phyloP scores from a whole-genome alignment of 2,113 vertebrate genomes.

The Prinia subflava region DNA sequence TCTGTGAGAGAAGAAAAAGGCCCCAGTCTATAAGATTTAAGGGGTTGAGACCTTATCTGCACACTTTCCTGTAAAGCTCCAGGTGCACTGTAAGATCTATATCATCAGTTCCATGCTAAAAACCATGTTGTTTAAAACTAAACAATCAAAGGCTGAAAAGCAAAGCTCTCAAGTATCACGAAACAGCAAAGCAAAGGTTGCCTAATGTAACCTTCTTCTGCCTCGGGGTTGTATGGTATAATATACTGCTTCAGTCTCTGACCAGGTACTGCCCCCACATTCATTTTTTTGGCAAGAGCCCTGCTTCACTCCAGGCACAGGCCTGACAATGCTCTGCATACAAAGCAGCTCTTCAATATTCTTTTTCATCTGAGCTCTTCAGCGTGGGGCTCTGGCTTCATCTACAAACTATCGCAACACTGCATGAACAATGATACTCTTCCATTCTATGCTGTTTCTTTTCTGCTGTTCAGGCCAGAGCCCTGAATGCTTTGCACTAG shows the following conservation, averaged over 20 bases:
- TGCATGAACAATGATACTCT: not conserved
- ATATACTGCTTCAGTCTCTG: not conserved
- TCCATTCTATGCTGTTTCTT: not conserved
- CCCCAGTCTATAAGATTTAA: not conserved
- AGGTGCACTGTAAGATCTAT: constrained; percentile 40
- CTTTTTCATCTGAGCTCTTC: constrained; percentile 35
- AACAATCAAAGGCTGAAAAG: constrained; percentile 43
- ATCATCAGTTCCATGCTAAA: constrained; percentile 30
- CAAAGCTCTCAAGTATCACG: not conserved
- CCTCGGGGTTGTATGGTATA: not conserved
- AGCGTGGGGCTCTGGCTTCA: not conserved
- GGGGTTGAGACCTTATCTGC: constrained; percentile 34
- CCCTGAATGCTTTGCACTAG: not conserved
- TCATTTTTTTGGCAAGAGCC: constrained; percentile 25
- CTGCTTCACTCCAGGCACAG: constrained; percentile 12
- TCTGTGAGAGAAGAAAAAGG: not conserved
- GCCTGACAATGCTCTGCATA: not conserved
- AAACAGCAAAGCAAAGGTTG: constrained; percentile 22
- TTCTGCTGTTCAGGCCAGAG: not conserved
- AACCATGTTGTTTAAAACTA: constrained; percentile 26
- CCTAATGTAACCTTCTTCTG: constrained; percentile 31
- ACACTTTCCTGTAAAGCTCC: constrained; percentile 20
- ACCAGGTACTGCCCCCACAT: constrained; percentile 44
- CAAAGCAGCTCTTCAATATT: constrained; percentile 56
- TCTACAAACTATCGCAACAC: not conserved